phyloP scores from a whole-genome alignment of 2,113 vertebrate species.

The Hassar affinis region DNA sequence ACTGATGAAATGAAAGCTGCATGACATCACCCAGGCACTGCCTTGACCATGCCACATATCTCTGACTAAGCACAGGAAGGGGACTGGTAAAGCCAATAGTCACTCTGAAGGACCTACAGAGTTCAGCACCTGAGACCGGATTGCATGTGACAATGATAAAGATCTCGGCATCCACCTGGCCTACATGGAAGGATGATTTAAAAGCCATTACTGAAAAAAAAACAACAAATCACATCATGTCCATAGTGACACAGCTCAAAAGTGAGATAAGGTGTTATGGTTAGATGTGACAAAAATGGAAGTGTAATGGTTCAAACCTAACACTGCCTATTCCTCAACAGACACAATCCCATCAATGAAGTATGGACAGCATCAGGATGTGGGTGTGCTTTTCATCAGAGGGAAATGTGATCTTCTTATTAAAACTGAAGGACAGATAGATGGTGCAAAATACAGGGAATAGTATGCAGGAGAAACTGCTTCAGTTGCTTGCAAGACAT shows the following conservation, averaged over 20 bases:
- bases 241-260: background rate
- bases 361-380: no score
- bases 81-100: background rate
- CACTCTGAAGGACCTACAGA: no score
- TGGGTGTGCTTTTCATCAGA: no score
- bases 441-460: background rate
- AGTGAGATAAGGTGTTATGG: no score
- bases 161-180: no score
- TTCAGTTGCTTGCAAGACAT: background rate
- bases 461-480: background rate
- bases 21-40: background rate
- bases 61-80: background rate
- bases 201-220: background rate
- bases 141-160: no score
- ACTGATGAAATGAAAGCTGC: background rate
- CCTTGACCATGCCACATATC: background rate
- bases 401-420: background rate
- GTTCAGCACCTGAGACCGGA: no score
- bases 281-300: no score
- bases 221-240: background rate
- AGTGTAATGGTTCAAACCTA: no score
- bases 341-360: no score
- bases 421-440: background rate
- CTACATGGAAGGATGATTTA: no score
- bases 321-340: no score